A percentile compares a stretch with the other conserved stretches of the same genome.
Conservation (phyloP, 2,888 invertebrate genomes). For the Empis stercorea region DNA sequence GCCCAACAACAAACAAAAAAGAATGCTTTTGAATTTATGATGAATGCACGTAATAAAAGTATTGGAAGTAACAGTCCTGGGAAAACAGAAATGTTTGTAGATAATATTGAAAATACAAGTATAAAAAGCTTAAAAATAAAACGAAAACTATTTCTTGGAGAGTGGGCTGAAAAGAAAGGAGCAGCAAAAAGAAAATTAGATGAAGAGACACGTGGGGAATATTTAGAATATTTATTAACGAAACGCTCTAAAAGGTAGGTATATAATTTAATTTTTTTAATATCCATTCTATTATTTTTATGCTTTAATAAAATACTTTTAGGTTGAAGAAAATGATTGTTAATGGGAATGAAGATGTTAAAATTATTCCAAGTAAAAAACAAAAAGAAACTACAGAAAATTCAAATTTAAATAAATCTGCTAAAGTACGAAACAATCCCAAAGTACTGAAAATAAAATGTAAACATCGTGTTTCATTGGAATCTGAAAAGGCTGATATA, state of each 20-base stretch:
- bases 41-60: slow-evolving; percentile 51
- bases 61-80: slow-evolving; percentile 52
- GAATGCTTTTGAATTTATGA: slow-evolving; percentile 53
- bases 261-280: no score
- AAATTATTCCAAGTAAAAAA: slow-evolving; percentile 1
- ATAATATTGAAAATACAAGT: slow-evolving; percentile 9
- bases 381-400: background rate
- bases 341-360: slow-evolving; percentile 11
- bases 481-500: no score
- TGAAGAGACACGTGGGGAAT: slow-evolving; percentile 43
- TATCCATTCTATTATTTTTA: background rate
- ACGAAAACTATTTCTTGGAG: slow-evolving; percentile 42
- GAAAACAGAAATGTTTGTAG: slow-evolving; percentile 25
- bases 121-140: slow-evolving; percentile 29
- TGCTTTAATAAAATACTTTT: slow-evolving; percentile 3
- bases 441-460: no score
- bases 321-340: slow-evolving; percentile 31
- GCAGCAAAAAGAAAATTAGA: slow-evolving; percentile 45
- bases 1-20: slow-evolving; percentile 14
- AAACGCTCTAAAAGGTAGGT: slow-evolving; percentile 44
- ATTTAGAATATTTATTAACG: slow-evolving; percentile 44
- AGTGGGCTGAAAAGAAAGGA: slow-evolving; percentile 53
- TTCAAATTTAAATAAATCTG: slow-evolving; percentile 4
- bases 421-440: no score
- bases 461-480: no score